Evolutionary conservation across 2,797 vertebrate genomes (phyloP), one percentile per base, ranked within the genome.

Genomic region (Scarus forsteni): DNA sequence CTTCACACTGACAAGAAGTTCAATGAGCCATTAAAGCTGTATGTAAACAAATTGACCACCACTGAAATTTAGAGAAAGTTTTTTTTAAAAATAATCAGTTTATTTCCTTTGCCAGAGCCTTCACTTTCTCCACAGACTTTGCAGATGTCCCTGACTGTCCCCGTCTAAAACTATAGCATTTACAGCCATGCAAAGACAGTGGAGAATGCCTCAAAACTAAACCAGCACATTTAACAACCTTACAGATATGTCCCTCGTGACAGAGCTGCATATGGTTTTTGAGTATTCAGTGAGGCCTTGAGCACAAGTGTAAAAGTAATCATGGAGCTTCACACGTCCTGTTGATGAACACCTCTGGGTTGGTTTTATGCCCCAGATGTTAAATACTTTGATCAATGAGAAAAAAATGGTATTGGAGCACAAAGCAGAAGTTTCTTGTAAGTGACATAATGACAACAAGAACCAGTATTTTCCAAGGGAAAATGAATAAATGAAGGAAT

Each of bases 271-370:
- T 39, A 10, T 10, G 38, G 3, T 39, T 1, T 39, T 7, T 39
- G 57, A 59, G 58, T 27, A 27, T 27, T 27, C 27, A 7, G 16
- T 9, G 46, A 35, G 55, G 57, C 55, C 35, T 42, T 62, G 46
- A 69, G 56, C 43, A 53, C 51, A 73, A 66, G n/a, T 46, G 68
- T 18, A 15, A 62, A 55, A 55, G 60, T 52, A 63, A 70, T 60
- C 62, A 72, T 35, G 57, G 60, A 36, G 49, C n/a, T 63, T 57
- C 11, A 60, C 40, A 67, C 34, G 67, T 65, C 51, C 76, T 34
- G 48, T 16, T 40, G 42, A 68, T 61, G 62, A 72, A 43, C 56
- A 49, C 43, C 53, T 46, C 13, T 67, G 61, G 73, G 65, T 75
- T 43, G 65, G 48, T 14, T 7, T 77, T 66, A 55, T 3, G 66